These are phyloP conservation scores for Merops nubicus DNA, from an alignment of 2,113 vertebrate genomes.

Conservation along the genomic window DNA sequence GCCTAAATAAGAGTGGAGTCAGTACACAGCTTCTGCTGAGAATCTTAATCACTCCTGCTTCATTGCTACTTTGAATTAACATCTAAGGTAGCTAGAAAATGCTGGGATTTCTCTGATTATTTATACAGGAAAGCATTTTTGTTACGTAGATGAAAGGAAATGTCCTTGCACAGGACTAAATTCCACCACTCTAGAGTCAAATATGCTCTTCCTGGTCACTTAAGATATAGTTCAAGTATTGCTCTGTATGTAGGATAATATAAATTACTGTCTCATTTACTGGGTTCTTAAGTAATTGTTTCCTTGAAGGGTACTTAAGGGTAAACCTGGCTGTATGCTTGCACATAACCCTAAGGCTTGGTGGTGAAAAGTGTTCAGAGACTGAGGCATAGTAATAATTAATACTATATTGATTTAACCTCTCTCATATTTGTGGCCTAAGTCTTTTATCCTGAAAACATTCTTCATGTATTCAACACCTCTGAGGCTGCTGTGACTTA, in stretches of 20 bases:
- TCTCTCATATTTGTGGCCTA: background rate
- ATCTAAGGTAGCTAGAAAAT: background rate
- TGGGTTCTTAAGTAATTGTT: background rate
- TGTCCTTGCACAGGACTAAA: background rate
- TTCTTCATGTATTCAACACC: background rate
- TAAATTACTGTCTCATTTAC: background rate
- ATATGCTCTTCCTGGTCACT: background rate
- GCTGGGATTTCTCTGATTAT: background rate
- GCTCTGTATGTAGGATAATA: background rate
- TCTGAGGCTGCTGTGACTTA: background rate
- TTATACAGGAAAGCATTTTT: background rate
- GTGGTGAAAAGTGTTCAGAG: background rate
- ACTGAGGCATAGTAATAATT: background rate
- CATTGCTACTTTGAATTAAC: background rate
- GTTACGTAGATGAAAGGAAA: background rate
- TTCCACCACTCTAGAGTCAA: background rate
- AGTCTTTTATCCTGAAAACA: background rate
- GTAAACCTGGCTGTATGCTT: background rate
- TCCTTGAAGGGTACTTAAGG: background rate
- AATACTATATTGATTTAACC: background rate
- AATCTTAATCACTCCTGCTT: background rate
- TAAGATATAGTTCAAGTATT: background rate
- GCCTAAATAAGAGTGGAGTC: background rate
- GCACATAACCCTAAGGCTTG: background rate
- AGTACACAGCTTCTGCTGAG: background rate